Conservation (phyloP, 2,797 vertebrate genomes). For the Pantherophis vulpinus region DNA sequence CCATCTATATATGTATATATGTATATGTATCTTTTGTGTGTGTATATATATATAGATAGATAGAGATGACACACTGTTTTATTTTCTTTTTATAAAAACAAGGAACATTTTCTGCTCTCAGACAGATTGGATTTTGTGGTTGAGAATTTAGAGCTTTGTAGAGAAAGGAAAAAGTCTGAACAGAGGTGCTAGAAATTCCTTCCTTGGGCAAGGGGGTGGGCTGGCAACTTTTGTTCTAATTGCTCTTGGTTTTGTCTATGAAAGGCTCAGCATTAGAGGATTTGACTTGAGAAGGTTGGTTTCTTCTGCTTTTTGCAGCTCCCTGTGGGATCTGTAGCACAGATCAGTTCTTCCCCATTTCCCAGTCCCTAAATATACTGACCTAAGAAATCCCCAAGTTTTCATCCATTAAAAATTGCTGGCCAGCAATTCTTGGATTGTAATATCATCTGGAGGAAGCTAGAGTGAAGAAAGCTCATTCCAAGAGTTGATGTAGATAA, state of each 20-base stretch:
- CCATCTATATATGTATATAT: conserved; percentile 37
- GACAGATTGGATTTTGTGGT: conserved; percentile 40
- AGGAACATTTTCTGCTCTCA: conserved; percentile 33
- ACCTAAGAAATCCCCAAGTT: background rate
- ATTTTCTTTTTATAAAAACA: conserved; percentile 7
- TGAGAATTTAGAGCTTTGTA: conserved; percentile 27
- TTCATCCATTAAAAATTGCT: background rate
- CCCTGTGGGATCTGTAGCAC: background rate
- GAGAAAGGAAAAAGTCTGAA: conserved; percentile 22
- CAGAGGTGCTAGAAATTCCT: background rate
- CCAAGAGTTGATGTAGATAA: background rate
- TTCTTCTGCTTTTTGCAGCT: background rate
- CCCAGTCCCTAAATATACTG: background rate
- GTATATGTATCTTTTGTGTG: conserved; percentile 7
- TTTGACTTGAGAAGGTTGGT: background rate
- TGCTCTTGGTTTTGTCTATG: background rate
- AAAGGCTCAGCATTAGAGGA: background rate
- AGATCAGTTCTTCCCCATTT: background rate
- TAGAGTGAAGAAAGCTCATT: background rate
- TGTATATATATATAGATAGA: background rate
- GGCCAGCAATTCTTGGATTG: background rate
- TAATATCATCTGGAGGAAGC: background rate
- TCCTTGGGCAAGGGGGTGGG: background rate
- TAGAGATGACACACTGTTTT: background rate
- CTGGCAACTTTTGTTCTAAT: background rate